Conservation (phyloP, 2,888 invertebrate species). For the Tenthredo mesomela region DNA sequence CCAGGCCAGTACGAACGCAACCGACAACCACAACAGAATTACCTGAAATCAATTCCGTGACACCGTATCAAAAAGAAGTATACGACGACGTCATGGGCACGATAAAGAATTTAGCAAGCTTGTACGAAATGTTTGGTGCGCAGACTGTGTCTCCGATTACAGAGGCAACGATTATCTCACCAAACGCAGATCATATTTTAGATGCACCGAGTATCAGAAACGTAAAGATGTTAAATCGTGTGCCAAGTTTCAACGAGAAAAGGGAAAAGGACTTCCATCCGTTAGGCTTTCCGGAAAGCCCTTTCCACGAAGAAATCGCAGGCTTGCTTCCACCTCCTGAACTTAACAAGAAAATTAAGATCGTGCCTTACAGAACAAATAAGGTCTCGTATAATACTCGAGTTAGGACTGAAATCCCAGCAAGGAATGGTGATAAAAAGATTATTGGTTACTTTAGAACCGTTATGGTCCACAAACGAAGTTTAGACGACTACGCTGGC, state of each 20-base stretch:
- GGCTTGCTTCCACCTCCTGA: conserved; percentile 53
- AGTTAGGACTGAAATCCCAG: conserved; percentile 52
- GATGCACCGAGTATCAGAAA: conserved; percentile 24
- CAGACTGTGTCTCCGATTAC: neutral
- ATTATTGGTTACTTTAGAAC: conserved; percentile 58
- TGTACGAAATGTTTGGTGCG: conserved; percentile 54
- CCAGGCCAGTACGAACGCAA: conserved; percentile 21
- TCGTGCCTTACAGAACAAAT: conserved; percentile 58
- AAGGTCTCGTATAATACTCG: conserved; percentile 58
- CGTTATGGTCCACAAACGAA: conserved; percentile 61
- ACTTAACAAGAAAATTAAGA: conserved; percentile 45
- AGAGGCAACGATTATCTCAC: neutral
- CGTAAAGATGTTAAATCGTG: conserved; percentile 11
- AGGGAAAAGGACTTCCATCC: conserved; percentile 30
- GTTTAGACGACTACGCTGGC: conserved; percentile 53
- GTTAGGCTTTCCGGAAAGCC: conserved; percentile 51
- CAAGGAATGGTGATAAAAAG: conserved; percentile 35
- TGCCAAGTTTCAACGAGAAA: conserved; percentile 38
- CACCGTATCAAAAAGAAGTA: conserved; percentile 70
- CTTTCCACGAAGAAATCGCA: conserved; percentile 44
- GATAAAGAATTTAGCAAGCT: conserved; percentile 67
- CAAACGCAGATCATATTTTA: neutral
- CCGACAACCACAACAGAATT: conserved; percentile 55
- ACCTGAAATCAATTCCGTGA: conserved; percentile 54
- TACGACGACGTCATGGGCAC: conserved; percentile 76